Percentiles rank a stretch among this genome's conserved stretches.
Conservation (phyloP, 2,888 invertebrate species). For the Tineola bisselliella region DNA sequence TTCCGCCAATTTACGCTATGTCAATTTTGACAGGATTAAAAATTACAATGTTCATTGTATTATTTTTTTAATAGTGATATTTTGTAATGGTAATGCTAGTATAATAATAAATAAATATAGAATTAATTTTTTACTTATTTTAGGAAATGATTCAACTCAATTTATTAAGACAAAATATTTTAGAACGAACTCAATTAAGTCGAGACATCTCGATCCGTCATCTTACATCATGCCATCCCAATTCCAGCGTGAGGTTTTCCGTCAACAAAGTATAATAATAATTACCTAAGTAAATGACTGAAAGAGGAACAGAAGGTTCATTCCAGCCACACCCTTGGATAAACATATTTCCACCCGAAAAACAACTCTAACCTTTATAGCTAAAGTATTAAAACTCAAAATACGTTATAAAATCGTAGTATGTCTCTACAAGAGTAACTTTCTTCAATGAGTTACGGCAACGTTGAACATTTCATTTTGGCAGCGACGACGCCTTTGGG, state of each 20-base stretch:
- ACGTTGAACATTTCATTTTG: conserved; percentile 40
- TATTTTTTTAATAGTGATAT: too few relatives aligned
- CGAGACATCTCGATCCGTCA: conserved; percentile 8
- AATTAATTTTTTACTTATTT: too few relatives aligned
- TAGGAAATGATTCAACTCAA: neutral
- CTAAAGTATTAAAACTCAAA: neutral
- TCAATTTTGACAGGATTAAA: too few relatives aligned
- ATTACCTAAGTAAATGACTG: conserved; percentile 5
- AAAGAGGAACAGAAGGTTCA: neutral
- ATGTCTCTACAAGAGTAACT: neutral
- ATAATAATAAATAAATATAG: too few relatives aligned
- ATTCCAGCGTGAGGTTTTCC: neutral
- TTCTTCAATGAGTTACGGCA: conserved; percentile 11
- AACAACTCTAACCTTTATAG: neutral
- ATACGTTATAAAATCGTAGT: neutral
- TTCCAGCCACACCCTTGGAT: neutral
- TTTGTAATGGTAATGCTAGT: too few relatives aligned
- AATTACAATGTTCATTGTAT: too few relatives aligned
- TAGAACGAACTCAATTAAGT: neutral
- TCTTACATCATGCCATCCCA: conserved; percentile 3
- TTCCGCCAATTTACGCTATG: too few relatives aligned
- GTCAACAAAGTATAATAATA: conserved; percentile 2
- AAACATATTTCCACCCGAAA: neutral
- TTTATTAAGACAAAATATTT: neutral
- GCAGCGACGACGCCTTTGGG: conserved; percentile 51